Percentiles rank a stretch among this genome's conserved stretches.
These are phyloP conservation scores for Falco novaeseelandiae DNA, from an alignment of 2,797 vertebrate genomes.

Conservation along the genomic window DNA sequence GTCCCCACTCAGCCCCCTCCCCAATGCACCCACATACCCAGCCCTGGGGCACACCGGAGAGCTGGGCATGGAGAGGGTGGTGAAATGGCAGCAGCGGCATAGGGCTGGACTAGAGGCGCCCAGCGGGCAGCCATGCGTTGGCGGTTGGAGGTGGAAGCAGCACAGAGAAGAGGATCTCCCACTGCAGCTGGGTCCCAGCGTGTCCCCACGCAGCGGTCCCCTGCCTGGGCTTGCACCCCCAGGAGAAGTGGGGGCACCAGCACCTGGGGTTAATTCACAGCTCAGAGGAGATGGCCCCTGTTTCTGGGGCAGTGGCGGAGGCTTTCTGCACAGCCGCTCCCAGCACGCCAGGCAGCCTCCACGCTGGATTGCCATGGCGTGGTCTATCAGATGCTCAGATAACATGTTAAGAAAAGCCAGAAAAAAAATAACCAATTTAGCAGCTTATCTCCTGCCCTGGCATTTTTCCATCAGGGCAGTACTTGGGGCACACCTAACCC, in stretches of 20 bases:
- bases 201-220: not conserved
- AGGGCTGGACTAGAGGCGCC: rapidly evolving
- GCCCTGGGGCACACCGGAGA: not conserved
- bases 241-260: rapidly evolving
- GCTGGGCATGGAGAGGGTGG: not conserved
- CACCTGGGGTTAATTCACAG: not conserved
- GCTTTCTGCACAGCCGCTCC: rapidly evolving
- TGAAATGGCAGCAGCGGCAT: rapidly evolving
- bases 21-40: rapidly evolving
- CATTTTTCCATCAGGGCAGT: not conserved
- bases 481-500: not conserved
- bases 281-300: rapidly evolving
- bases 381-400: not conserved
- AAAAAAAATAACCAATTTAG: not conserved
- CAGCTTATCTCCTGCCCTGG: not conserved
- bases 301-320: not conserved
- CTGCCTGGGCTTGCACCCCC: rapidly evolving
- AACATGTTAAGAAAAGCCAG: not conserved
- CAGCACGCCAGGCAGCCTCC: rapidly evolving
- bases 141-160: not conserved
- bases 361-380: rapidly evolving
- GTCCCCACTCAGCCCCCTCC: not conserved
- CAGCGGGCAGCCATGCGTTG: rapidly evolving
- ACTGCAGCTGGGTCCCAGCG: rapidly evolving
- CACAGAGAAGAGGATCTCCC: not conserved